Evolutionary conservation across 2,797 vertebrate species (phyloP).

Genomic region (Ficedula albicollis): DNA sequence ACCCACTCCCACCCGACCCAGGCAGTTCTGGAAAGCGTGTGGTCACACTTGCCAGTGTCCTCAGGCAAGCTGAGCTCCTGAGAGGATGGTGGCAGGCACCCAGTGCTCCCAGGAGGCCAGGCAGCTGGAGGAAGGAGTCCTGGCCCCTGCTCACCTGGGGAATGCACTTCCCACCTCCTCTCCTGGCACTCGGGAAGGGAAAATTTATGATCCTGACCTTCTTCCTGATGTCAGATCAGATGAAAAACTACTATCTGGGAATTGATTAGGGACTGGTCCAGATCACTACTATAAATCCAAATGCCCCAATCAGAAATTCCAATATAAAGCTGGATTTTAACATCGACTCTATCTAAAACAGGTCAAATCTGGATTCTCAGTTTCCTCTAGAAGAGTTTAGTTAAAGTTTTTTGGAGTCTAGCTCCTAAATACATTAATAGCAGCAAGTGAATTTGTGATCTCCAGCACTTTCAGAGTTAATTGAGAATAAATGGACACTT

Average conservation of each 20-base stretch:
- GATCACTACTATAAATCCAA: constrained; percentile 51
- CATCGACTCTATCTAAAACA: background rate
- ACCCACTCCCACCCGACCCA: background rate
- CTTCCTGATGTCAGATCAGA: constrained; percentile 38
- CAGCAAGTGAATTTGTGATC: background rate
- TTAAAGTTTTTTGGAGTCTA: background rate
- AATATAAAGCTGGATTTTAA: background rate
- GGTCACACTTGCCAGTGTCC: background rate
- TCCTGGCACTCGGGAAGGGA: background rate
- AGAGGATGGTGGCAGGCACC: background rate
- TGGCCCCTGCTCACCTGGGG: background rate
- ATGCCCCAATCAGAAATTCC: background rate
- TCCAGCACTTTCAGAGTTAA: constrained; percentile 68
- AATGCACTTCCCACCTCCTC: background rate
- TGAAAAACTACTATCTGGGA: constrained; percentile 37
- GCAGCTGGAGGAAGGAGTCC: background rate
- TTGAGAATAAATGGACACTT: constrained; percentile 50
- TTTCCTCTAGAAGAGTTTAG: background rate
- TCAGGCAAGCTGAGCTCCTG: background rate
- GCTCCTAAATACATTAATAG: background rate
- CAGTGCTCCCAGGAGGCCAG: fast-evolving
- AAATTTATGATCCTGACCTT: constrained; percentile 58
- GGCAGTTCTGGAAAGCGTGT: background rate
- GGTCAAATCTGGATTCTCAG: background rate
- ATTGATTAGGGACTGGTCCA: constrained; percentile 18